These are phyloP conservation scores for Umimayanthus chanpuru DNA, from an alignment of 92 coral and sea anemone genomes.

Conservation along the genomic window DNA sequence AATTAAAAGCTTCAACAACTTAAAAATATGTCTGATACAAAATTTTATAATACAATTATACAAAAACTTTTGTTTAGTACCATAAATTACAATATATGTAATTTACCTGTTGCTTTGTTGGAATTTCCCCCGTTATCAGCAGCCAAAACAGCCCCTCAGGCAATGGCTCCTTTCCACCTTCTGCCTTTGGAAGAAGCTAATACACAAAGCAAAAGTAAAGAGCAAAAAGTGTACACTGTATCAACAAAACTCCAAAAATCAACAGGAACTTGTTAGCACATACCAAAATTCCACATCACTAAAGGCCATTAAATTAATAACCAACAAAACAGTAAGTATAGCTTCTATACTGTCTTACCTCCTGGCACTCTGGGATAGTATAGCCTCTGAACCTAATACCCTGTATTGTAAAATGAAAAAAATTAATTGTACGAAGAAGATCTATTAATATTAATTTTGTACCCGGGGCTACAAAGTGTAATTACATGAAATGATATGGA, in stretches of 20 bases:
- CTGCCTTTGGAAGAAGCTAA: slow-evolving; percentile 95
- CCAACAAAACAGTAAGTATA: background rate
- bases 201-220: background rate
- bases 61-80: no score
- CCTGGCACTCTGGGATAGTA: slow-evolving; percentile 97
- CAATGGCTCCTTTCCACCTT: slow-evolving; percentile 91
- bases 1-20: no score
- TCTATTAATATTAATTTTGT: no score
- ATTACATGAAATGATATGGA: no score
- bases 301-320: background rate
- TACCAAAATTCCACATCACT: background rate
- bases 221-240: background rate
- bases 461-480: no score
- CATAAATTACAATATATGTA: no score
- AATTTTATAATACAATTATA: no score
- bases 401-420: slow-evolving; percentile 45
- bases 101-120: slow-evolving; percentile 90
- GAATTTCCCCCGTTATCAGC: slow-evolving; percentile 96
- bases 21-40: no score
- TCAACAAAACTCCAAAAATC: background rate
- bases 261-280: background rate
- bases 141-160: slow-evolving; percentile 99
- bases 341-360: slow-evolving; percentile 59
- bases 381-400: slow-evolving; percentile 97
- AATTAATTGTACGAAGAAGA: background rate